Base-by-base conservation (phyloP, 2,888 invertebrate species). In the Phoenoteleia sp. region DNA sequence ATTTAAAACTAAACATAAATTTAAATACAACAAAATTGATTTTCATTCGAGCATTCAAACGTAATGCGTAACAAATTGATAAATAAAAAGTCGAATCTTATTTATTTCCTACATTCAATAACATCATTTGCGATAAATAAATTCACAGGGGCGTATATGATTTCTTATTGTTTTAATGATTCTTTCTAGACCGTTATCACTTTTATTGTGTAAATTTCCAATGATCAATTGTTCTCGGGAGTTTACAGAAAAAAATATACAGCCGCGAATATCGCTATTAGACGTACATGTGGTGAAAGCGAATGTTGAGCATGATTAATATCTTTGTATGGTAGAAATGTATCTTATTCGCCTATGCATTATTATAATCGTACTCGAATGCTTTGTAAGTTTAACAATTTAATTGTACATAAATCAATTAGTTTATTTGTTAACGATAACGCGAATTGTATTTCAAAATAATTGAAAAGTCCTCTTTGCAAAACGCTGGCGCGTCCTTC, bases 131-230 rank as follows among this genome's bases (percentile, higher is more conserved):
- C 36, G 81, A 85, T 77, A 85, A 82, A 72, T 72, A 77, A 66
- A 82, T 80, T 85, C 76, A 33, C 81, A 81, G 62, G 76, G 84
- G 80, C 80, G 82, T 82, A 82, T 82, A 71, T 76, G 79, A 82
- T 82, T 80, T 71, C 82, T 79, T 82, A 85, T 85, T 85, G 85
- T 82, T 80, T 85, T 76, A 80, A 80, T 82, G 79, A 79, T 76
- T 82, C 81, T 82, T 85, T 79, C 56, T 54, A 77, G 81, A 79
- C 81, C 64, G 82, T 80, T 85, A 85, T 85, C 85, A 75, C 82
- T 66, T 54, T 74, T 66, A 75, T 85, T 85, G 85, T 82, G 75
- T 54, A 82, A 85, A 82, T 82, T 66, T 60, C 85, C 75, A 85
- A 80, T 82, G 82, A 82, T 85, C 82, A 82, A 85, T 85, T 85